These are phyloP conservation scores for Jaculus jaculus DNA, from an alignment of 2,113 vertebrate species.

Conservation along the genomic window DNA sequence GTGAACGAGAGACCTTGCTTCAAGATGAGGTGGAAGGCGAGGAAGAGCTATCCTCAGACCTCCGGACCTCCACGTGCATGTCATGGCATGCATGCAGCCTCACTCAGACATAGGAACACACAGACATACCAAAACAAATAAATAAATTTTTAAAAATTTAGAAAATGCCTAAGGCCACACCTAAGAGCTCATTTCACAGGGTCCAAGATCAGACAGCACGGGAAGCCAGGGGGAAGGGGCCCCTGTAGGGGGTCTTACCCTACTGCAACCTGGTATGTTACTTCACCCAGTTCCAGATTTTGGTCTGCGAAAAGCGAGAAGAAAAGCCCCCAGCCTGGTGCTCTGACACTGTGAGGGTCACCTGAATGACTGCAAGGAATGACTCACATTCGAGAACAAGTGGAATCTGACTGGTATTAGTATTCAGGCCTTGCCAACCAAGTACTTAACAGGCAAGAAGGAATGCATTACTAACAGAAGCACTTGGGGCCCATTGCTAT, in stretches of 20 bases:
- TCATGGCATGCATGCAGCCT: no score
- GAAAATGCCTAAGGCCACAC: background rate
- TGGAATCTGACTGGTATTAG: background rate
- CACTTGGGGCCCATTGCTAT: background rate
- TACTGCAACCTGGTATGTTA: background rate
- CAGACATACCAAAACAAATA: background rate
- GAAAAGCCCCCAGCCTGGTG: background rate
- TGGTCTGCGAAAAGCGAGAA: background rate
- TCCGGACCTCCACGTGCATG: no score
- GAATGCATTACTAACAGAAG: no score
- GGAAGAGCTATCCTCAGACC: no score
- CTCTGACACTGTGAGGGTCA: background rate
- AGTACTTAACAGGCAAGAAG: background rate
- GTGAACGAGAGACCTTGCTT: no score
- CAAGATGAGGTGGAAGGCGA: no score
- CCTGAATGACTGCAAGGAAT: background rate
- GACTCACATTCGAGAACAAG: background rate
- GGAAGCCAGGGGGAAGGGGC: background rate
- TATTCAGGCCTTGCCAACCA: background rate
- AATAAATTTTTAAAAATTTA: no score
- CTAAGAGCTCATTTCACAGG: background rate
- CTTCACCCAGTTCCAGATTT: background rate
- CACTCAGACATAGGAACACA: no score
- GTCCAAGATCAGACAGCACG: background rate
- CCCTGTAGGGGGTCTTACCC: background rate